Base-by-base conservation (phyloP, 2,888 invertebrate genomes). In the Cistogaster globosa region DNA sequence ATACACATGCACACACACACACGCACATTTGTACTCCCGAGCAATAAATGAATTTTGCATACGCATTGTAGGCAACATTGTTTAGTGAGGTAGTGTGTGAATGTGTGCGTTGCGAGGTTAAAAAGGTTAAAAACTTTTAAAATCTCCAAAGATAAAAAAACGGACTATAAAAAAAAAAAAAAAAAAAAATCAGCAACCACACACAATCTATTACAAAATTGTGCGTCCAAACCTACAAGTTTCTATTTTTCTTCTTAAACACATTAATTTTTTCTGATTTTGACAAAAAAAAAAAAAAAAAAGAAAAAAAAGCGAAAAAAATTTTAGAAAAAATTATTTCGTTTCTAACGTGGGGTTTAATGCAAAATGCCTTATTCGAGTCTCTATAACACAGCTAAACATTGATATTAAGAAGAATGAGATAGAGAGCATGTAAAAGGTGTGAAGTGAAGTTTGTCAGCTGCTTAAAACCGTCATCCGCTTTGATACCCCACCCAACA, bases 81-180 rank as follows among this genome's bases (percentile, higher is more conserved):
- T 42, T 16, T 32, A 22, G 42, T 55, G 80, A 57, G 58, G 58
- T 53, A 58, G 22, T 16, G 18, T 36, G 55, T 63, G 55, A 53
- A 12, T 48, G 20, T 65, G 48, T 69, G 26, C 42, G 62, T 32
- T 62, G 63, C 55, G 79, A 69, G 67, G 74, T 76, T 78, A 78
- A 63, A 71, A 78, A 81, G 53, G 81, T 62, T 68, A 80, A 74
- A 67, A 18, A 60, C 38, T 68, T 58, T 68, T n/a, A 67, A 81
- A 45, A 18, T 74, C 45, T 68, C 74, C 55, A 62, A 60, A 80
- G 20, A 71, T 7, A 42, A 42, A 42, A 1, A 22, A 65, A 57
- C 22, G 38, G 63, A 72, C 63, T 79, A 65, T 7, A 38, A 72
- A 58, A 51, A 42, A 0, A 42, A 32, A 60, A 38, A 72, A 58